phyloP scores from a whole-genome alignment of 2,888 invertebrate species.

The Anarsia innoxiella region DNA sequence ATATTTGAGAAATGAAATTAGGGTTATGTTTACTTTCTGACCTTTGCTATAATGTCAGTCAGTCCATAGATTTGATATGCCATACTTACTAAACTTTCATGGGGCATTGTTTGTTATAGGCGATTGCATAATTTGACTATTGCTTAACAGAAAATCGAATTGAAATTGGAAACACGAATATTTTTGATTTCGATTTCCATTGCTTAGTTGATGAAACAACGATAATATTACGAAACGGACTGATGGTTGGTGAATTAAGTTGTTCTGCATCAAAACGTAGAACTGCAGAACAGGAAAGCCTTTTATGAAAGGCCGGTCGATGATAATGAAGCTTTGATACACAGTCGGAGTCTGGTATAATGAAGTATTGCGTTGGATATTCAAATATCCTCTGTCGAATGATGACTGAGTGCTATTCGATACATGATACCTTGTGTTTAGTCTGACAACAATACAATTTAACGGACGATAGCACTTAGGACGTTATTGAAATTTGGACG shows the following conservation, averaged over 20 bases:
- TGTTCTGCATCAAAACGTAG: too few species aligned
- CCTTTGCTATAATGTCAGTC: conserved; percentile 6
- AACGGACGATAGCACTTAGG: too few species aligned
- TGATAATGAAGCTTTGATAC: not conserved
- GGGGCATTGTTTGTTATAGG: conserved; percentile 1
- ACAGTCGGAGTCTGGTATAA: not conserved
- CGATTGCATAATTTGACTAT: conserved; percentile 2
- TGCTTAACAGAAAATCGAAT: not conserved
- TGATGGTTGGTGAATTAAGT: too few species aligned
- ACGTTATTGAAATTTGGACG: too few species aligned
- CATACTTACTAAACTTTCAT: conserved; percentile 4
- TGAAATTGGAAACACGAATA: too few species aligned
- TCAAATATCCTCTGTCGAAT: not conserved
- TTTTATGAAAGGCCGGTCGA: not conserved
- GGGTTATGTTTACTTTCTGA: conserved; percentile 5
- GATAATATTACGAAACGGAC: too few species aligned
- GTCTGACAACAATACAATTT: not conserved
- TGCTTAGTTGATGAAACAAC: too few species aligned
- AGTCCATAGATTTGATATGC: not conserved
- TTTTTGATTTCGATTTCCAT: too few species aligned
- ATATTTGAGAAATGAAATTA: conserved; percentile 2
- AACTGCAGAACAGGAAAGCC: too few species aligned
- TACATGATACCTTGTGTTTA: not conserved
- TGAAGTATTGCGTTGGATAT: not conserved
- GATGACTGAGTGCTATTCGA: not conserved